Evolutionary conservation across 2,888 invertebrate genomes (phyloP), one percentile per base, ranked within the genome.

Genomic region (Ashinkailepas kermadecensis): DNA sequence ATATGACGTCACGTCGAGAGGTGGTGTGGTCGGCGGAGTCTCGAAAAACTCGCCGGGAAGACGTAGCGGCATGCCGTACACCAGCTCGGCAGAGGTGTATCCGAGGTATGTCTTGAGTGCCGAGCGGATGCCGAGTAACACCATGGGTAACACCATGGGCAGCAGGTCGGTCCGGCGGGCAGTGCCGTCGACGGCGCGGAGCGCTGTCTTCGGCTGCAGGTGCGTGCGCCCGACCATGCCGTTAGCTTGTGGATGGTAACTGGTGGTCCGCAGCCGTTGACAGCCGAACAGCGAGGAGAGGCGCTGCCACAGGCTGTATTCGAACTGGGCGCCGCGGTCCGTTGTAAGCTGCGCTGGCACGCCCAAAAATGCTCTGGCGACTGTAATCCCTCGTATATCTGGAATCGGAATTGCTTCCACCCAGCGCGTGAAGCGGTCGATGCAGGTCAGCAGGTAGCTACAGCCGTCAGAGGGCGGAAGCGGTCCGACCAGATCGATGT

Each of bases 401-500:
- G 65, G 23, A 8, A 65, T n/a, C 23, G 65, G 65, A 4, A 23
- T 7, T 8, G 23, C 65, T 23, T 65, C 65, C 65, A 65, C 65
- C 65, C 65, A 65, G n/a, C n/a, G n/a, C n/a, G n/a, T n/a, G n/a
- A n/a, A n/a, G n/a, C n/a, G n/a, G n/a, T n/a, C n/a, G n/a, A n/a
- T n/a, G n/a, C n/a, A n/a, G n/a, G n/a, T n/a, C n/a, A n/a, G n/a
- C n/a, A n/a, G n/a, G n/a, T n/a, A n/a, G n/a, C n/a, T n/a, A n/a
- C n/a, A n/a, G n/a, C n/a, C n/a, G n/a, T n/a, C n/a, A n/a, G n/a
- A n/a, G n/a, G n/a, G 65, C 6, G 65, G 65, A 65, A 65, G 23
- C 81, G 65, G 65, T 84, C 84, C 39, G n/a, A 83, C 84, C 12
- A 83, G 64, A 78, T 83, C 83, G n/a, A 83, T 65, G 81, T 83